Evolutionary conservation across 1,140 invertebrate species (phyloP).

Genomic region (Nasonia longicornis): DNA sequence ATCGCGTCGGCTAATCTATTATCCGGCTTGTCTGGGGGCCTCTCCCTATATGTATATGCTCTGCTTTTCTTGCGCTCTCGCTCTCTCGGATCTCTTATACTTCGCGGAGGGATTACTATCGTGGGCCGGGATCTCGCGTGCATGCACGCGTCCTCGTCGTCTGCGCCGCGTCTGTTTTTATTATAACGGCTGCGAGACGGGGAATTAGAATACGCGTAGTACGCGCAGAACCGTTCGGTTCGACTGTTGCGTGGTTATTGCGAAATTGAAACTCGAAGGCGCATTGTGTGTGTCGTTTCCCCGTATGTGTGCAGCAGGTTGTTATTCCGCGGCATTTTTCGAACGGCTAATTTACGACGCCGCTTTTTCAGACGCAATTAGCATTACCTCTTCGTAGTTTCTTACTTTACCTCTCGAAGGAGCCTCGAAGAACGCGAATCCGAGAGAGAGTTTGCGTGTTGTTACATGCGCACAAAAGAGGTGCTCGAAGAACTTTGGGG

Average conservation of each 20-base stretch:
- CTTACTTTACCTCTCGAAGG: neutral
- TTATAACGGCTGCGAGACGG: constrained; percentile 39
- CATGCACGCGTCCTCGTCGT: neutral
- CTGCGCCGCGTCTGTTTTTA: constrained; percentile 24
- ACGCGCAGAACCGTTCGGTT: neutral
- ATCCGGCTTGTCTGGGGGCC: neutral
- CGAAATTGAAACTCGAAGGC: constrained; percentile 13
- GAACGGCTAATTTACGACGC: constrained; percentile 43
- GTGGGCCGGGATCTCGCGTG: neutral
- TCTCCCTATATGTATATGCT: neutral
- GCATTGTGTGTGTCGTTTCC: neutral
- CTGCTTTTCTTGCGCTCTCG: constrained; percentile 10
- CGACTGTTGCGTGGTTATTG: neutral
- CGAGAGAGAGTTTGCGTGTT: constrained; percentile 18
- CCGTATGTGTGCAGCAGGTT: neutral
- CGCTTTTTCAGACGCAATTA: constrained; percentile 42
- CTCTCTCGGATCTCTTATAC: neutral
- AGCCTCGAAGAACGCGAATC: neutral
- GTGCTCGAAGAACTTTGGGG: neutral
- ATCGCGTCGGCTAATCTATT: constrained; percentile 48
- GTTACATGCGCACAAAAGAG: neutral
- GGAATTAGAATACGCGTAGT: neutral
- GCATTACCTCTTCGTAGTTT: constrained; percentile 24
- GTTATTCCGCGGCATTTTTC: constrained; percentile 23
- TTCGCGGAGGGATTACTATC: neutral